A percentile compares a stretch with the other conserved stretches of the same genome.
These are phyloP conservation scores for Rachycentron canadum DNA, from an alignment of 2,797 vertebrate genomes.

Conservation along the genomic window DNA sequence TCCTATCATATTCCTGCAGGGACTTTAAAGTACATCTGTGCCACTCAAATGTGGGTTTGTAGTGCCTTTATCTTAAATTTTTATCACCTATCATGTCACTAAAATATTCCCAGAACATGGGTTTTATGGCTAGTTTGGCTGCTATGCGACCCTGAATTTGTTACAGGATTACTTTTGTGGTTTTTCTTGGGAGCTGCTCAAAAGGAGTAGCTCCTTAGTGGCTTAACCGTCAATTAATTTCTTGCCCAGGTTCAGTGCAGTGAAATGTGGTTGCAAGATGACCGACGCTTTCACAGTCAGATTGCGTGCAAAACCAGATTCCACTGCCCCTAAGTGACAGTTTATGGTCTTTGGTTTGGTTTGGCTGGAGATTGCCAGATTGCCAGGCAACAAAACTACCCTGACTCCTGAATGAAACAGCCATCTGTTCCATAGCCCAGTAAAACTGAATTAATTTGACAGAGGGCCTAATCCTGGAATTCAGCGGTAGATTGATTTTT, in stretches of 20 bases:
- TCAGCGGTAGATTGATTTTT: slow-evolving; percentile 70
- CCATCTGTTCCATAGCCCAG: slow-evolving; percentile 79
- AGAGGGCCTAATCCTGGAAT: slow-evolving; percentile 80
- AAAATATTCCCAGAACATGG: slow-evolving; percentile 23
- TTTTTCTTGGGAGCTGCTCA: not conserved
- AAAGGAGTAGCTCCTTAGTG: slow-evolving; percentile 22
- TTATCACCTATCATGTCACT: slow-evolving; percentile 47
- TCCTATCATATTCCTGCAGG: slow-evolving; percentile 14
- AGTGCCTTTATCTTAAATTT: slow-evolving; percentile 56
- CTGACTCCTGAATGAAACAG: slow-evolving; percentile 84
- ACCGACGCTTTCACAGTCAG: slow-evolving; percentile 67
- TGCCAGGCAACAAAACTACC: slow-evolving; percentile 84
- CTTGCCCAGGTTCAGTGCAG: slow-evolving; percentile 35
- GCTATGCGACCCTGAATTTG: slow-evolving; percentile 7
- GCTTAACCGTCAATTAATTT: slow-evolving; percentile 53
- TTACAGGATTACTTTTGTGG: slow-evolving; percentile 3
- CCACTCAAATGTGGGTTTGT: slow-evolving; percentile 8
- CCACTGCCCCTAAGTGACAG: slow-evolving; percentile 82
- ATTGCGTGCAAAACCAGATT: slow-evolving; percentile 79
- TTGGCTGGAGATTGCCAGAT: slow-evolving; percentile 81
- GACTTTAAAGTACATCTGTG: slow-evolving; percentile 37
- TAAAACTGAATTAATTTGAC: slow-evolving; percentile 85
- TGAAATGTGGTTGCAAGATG: slow-evolving; percentile 49
- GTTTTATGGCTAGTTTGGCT: slow-evolving; percentile 14
- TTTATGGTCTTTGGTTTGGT: slow-evolving; percentile 85